A percentile compares a stretch with the other conserved stretches of the same genome.
These are phyloP conservation scores for Latrodectus elegans DNA, from an alignment of 2,888 invertebrate species.

Conservation along the genomic window DNA sequence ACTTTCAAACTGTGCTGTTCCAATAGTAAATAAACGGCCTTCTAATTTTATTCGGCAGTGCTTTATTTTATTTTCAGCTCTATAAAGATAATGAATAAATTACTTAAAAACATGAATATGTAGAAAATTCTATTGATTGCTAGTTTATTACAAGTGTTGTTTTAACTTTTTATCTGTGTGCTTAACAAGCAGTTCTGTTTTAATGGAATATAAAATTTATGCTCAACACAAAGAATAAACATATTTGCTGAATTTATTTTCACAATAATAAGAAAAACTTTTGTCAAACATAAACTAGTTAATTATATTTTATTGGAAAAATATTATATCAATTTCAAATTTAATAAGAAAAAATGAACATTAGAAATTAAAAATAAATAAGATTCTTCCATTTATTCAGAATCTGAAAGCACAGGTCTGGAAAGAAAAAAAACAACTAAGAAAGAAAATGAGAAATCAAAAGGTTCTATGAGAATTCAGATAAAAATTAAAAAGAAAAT, in stretches of 20 bases:
- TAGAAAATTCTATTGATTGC: no score
- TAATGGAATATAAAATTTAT: background rate
- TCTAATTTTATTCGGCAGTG: constrained; percentile 96
- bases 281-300: background rate
- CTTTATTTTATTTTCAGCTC: constrained; percentile 94
- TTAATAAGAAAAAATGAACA: background rate
- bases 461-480: no score
- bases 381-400: no score
- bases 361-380: background rate
- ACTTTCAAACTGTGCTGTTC: constrained; percentile 94
- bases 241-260: background rate
- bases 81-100: constrained; percentile 74
- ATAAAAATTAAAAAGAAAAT: no score
- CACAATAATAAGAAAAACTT: background rate
- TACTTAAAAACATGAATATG: no score
- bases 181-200: no score
- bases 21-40: constrained; percentile 91
- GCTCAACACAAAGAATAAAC: background rate
- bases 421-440: no score
- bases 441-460: no score
- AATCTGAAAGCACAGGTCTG: no score
- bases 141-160: no score
- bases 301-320: background rate
- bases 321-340: background rate
- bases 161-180: no score